Evolutionary conservation across 2,113 vertebrate genomes (phyloP), one percentile per base, ranked within the genome.

Genomic region (Coracopsis vasa): DNA sequence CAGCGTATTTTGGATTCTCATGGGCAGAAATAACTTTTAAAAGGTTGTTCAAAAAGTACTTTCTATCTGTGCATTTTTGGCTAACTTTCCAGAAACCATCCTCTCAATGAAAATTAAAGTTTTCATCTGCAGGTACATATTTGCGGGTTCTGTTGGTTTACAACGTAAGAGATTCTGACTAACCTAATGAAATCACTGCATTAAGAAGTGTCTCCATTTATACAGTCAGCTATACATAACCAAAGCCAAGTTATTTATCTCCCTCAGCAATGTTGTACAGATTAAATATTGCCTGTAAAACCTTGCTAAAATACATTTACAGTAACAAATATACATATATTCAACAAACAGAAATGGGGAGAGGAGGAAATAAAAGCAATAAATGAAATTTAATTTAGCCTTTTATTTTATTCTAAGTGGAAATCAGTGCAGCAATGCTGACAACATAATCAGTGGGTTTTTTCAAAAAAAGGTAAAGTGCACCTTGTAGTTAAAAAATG

Each of bases 1-100:
- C 80, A 65, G 77, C 67, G n/a, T 77, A 84, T 80, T 96, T 95
- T 80, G 74, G 82, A 84, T 64, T 93, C 35, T 92, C 44, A 51
- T 1, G 41, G 86, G 54, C 50, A 83, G 75, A 93, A 88, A 71
- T 31, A 82, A 53, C 50, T 96, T 95, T 50, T 53, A 44, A 78
- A 54, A 66, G 33, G 56, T 61, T 1, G 60, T 91, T 94, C 54
- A 45, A 80, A 94, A 92, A 81, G 64, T 16, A 78, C 31, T 71
- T 92, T 86, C 66, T 39, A 6, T 61, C 50, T 42, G 2, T 62
- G 17, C 16, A 17, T 75, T 82, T 44, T 58, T 77, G 42, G 17
- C 28, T 90, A 86, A 70, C 67, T 84, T 86, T 89, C 42, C 69
- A 95, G 47, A 95, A 81, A 71, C 10, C 9, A 67, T 13, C 4